A percentile compares a stretch with the other conserved stretches of the same genome.
These are phyloP conservation scores for Leptoteleia sp. DNA, from an alignment of 1,140 invertebrate species.

Conservation along the genomic window DNA sequence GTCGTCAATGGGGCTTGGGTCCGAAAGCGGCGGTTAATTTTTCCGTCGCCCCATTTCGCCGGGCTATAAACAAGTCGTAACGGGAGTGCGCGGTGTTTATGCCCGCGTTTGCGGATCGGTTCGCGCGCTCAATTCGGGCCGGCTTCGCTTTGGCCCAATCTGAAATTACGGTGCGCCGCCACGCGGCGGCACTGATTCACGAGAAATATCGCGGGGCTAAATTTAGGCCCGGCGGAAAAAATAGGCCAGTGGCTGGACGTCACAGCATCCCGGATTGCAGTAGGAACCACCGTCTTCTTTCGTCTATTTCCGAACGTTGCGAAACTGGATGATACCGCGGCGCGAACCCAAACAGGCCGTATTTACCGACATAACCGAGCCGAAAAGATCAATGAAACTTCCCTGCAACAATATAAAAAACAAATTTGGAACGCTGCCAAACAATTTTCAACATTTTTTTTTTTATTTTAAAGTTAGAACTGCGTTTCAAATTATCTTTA, in stretches of 20 bases:
- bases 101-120: slow-evolving; percentile 8
- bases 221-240: slow-evolving; percentile 75
- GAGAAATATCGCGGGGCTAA: slow-evolving; percentile 68
- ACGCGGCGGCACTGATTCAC: slow-evolving; percentile 58
- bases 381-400: slow-evolving; percentile 58
- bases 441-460: no score
- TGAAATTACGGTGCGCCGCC: slow-evolving; percentile 60
- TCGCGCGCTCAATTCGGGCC: slow-evolving; percentile 47
- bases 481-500: no score
- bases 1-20: no score
- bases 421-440: no score
- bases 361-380: slow-evolving; percentile 40
- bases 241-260: slow-evolving; percentile 80
- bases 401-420: no score
- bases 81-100: slow-evolving; percentile 40
- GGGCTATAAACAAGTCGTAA: slow-evolving; percentile 57
- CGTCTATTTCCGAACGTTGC: slow-evolving; percentile 78
- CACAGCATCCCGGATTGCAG: slow-evolving; percentile 70
- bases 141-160: slow-evolving; percentile 58
- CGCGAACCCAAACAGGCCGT: slow-evolving; percentile 45
- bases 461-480: no score
- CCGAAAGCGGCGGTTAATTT: slow-evolving; percentile 12
- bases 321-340: slow-evolving; percentile 67
- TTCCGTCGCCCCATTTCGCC: slow-evolving; percentile 15
- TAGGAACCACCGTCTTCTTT: slow-evolving; percentile 73